These are phyloP conservation scores for Podotricha telesiphe DNA, from an alignment of 2,888 invertebrate species.

Conservation along the genomic window DNA sequence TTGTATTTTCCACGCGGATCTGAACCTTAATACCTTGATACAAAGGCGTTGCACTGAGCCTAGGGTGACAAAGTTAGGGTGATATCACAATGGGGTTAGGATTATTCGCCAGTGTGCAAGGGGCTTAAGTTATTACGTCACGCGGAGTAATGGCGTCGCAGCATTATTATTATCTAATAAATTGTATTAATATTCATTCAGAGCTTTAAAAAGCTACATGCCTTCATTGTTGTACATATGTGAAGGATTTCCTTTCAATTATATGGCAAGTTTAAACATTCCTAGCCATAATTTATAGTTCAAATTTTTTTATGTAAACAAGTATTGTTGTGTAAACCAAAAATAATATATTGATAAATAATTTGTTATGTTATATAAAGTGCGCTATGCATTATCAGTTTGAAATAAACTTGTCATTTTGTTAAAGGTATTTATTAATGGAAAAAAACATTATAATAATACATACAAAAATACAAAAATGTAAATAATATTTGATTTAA, in stretches of 20 bases:
- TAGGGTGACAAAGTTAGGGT: constrained; percentile 66
- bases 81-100: constrained; percentile 68
- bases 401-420: no score
- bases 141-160: constrained; percentile 60
- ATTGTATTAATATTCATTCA: constrained; percentile 46
- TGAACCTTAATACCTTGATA: constrained; percentile 48
- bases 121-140: constrained; percentile 78
- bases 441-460: no score
- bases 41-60: constrained; percentile 45
- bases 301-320: no score
- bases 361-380: no score
- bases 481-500: not conserved
- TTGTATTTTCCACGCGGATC: constrained; percentile 41
- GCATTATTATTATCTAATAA: constrained; percentile 51
- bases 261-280: constrained; percentile 30
- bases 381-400: no score
- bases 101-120: constrained; percentile 68
- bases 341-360: no score
- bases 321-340: no score
- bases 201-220: constrained; percentile 37
- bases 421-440: no score
- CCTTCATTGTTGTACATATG: constrained; percentile 39
- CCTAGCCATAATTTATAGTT: constrained; percentile 6
- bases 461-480: not conserved
- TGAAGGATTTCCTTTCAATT: constrained; percentile 36